Conservation (phyloP, 1,140 invertebrate species). For the Drosophila rufa region DNA sequence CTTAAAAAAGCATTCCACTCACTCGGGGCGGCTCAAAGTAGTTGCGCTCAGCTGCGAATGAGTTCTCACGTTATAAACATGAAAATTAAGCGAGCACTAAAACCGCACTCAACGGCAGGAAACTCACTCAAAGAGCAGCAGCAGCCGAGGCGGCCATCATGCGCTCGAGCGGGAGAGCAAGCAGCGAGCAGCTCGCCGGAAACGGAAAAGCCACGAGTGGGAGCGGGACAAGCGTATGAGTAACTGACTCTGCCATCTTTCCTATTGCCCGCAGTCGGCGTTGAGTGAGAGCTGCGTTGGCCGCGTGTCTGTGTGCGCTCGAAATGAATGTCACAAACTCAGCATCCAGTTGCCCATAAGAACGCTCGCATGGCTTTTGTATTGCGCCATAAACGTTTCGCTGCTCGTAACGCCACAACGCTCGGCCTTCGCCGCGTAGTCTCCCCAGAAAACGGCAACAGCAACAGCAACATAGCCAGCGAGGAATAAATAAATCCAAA, state of each 20-base stretch:
- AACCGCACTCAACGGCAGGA: slow-evolving; percentile 53
- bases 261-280: slow-evolving; percentile 68
- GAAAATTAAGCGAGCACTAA: slow-evolving; percentile 74
- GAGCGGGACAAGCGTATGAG: slow-evolving; percentile 59
- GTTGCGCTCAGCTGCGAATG: slow-evolving; percentile 67
- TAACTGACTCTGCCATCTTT: slow-evolving; percentile 59
- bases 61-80: slow-evolving; percentile 81
- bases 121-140: slow-evolving; percentile 44
- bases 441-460: slow-evolving; percentile 44
- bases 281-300: slow-evolving; percentile 18
- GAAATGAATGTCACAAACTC: slow-evolving; percentile 70
- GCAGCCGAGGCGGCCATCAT: slow-evolving; percentile 70
- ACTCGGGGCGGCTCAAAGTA: slow-evolving; percentile 61
- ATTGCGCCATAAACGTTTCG: slow-evolving; percentile 85
- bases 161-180: slow-evolving; percentile 28
- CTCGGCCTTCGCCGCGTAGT: slow-evolving; percentile 75
- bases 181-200: neutral
- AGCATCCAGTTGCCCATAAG: slow-evolving; percentile 76
- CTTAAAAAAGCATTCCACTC: slow-evolving; percentile 72
- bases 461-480: slow-evolving; percentile 23
- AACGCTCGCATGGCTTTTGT: slow-evolving; percentile 84
- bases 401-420: slow-evolving; percentile 85
- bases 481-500: slow-evolving; percentile 32
- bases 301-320: slow-evolving; percentile 47
- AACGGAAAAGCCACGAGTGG: neutral